These are phyloP conservation scores for Trichopoda pennipes DNA, from an alignment of 2,888 invertebrate species.

Conservation along the genomic window DNA sequence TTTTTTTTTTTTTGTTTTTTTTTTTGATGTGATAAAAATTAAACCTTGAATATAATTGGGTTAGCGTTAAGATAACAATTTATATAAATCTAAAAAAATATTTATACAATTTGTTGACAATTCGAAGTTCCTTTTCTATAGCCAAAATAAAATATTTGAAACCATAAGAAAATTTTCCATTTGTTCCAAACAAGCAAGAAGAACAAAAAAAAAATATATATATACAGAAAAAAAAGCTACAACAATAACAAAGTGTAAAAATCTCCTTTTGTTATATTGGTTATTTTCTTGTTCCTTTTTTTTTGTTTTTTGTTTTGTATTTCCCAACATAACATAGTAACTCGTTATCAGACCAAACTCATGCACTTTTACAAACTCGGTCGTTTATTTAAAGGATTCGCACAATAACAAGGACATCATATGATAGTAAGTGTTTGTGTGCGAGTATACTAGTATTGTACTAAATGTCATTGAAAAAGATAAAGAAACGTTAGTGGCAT, in stretches of 20 bases:
- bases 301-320: not conserved
- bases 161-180: slow-evolving; percentile 23
- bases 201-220: not conserved
- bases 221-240: slow-evolving; percentile 19
- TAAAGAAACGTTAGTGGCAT: slow-evolving; percentile 52
- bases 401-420: slow-evolving; percentile 19
- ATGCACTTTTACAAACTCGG: slow-evolving; percentile 7
- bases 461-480: slow-evolving; percentile 46
- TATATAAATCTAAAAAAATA: slow-evolving; percentile 26
- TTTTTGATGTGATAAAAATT: too few relatives aligned
- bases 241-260: slow-evolving; percentile 43
- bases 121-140: slow-evolving; percentile 27
- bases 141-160: slow-evolving; percentile 8
- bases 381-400: slow-evolving; percentile 12
- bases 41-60: slow-evolving; percentile 29
- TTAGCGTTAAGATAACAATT: slow-evolving; percentile 21
- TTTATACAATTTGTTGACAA: slow-evolving; percentile 53
- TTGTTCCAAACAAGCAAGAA: slow-evolving; percentile 4
- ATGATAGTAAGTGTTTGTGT: not conserved
- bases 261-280: slow-evolving; percentile 22
- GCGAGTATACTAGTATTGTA: not conserved
- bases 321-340: slow-evolving; percentile 34
- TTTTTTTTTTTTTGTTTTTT: too few relatives aligned
- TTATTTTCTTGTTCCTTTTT: not conserved
- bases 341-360: slow-evolving; percentile 45